Evolutionary conservation across 2,797 vertebrate species (phyloP), one percentile per base, ranked within the genome.

Genomic region (Syndactyla subalaris): DNA sequence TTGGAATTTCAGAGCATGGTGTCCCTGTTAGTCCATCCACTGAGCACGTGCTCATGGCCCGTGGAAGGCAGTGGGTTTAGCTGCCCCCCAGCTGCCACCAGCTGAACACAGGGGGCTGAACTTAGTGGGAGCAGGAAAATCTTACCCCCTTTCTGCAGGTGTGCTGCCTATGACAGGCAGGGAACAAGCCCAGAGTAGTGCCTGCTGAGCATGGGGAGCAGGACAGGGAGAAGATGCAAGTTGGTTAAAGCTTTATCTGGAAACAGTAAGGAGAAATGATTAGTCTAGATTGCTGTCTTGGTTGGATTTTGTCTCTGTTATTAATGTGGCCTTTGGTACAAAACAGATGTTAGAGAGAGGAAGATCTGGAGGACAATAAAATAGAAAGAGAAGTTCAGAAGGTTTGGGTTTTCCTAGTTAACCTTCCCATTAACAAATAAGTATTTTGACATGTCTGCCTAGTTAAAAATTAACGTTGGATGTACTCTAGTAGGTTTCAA

Each of bases 341-440:
- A 65, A 82, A 65, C 55, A 48, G 13, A n/a, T 3, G 3, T 62
- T 48, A 71, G 41, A 30, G 52, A 71, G n/a, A 74, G 46, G 57
- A 83, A 59, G 61, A 77, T 83, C 57, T 59, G 55, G 51, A 88
- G 81, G 43, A 59, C 10, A 49, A 12, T 58, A 61, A 30, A 85
- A 66, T 18, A 67, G 34, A 70, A 80, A 55, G 38, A 76, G 30
- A 41, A 26, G 38, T 88, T 96, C 29, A 43, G 58, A 83, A 88
- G 38, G 51, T 88, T 94, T 85, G 70, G 14, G 46, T 94, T 91
- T 89, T 70, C 41, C 46, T 81, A 71, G 62, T 85, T 95, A 92
- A 67, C 36, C 41, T 78, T 88, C 76, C 45, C 62, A 74, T 87
- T 91, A 91, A 75, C 89, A 92, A 86, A 71, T 36, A 75, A 85